Base-by-base conservation (phyloP, 1,140 invertebrate species). In the Psix sp. region DNA sequence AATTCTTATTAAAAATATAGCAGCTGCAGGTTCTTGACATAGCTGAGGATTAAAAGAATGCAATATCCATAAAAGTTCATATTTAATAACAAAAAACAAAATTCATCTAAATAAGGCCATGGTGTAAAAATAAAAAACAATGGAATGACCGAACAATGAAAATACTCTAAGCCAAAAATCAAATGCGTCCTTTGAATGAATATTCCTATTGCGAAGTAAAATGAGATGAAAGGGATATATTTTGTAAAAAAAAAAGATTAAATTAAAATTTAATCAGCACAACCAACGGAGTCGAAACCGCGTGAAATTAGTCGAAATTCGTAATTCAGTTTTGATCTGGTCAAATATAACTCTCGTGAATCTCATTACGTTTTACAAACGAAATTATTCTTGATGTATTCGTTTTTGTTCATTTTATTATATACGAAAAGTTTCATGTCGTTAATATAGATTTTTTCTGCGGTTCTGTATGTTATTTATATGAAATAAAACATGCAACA, bases 321-420 rank as follows among this genome's bases (percentile, higher is more conserved):
- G 35, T 62, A 62, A 65, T 65, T 65, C 10, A 46, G 54, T 65
- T 54, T 26, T 9, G n/a, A 16, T 31, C 33, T 21, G n/a, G 13
- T 10, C 48, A 15, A 65, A 52, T 46, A 15, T n/a, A 38, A 65
- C 17, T 65, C 43, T 13, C 16, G 38, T 18, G 10, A 7, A 62
- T 65, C 45, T 54, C 52, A 65, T 65, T 65, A 52, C 48, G 13
- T 29, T 10, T 26, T 9, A 2, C 10, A 21, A 46, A 46, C 31
- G 21, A 65, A 65, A 54, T 65, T 54, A 46, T 65, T 54, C 31
- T 38, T 65, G 40, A 65, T 54, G 31, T 39, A 54, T 65, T 65
- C 39, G 13, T 35, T 21, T 62, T 62, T 26, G 7, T 16, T 26
- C 13, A 18, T 33, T 42, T 60, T 40, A 48, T 59, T 46, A 20